A percentile compares a stretch with the other conserved stretches of the same genome.
Evolutionary conservation across 64 coral and sea anemone genomes (phyloP).

Genomic region (Astreopora myriophthalma): DNA sequence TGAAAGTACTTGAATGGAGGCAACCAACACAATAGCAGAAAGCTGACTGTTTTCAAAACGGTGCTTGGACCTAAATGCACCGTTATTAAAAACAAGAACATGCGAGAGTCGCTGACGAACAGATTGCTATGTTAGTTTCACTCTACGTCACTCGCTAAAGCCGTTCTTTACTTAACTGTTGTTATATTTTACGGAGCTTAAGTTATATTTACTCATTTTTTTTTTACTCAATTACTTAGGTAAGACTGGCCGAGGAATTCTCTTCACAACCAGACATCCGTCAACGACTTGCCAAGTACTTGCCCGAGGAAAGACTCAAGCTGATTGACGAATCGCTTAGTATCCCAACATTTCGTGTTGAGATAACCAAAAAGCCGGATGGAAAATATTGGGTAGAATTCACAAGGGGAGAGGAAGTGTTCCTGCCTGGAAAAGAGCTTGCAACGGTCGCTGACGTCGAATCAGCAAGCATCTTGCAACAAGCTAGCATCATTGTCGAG

Average conservation of each 20-base stretch:
- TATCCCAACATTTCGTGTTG: constrained; percentile 67
- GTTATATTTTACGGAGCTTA: no score
- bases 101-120: no score
- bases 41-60: no score
- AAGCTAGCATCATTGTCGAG: constrained; percentile 42
- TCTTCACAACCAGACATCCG: constrained; percentile 55
- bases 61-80: no score
- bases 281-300: constrained; percentile 35
- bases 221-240: background rate
- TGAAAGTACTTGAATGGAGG: no score
- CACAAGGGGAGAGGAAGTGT: background rate
- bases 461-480: constrained; percentile 24
- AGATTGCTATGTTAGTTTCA: no score
- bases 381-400: constrained; percentile 58
- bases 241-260: constrained; percentile 61
- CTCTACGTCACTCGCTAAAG: no score
- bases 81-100: no score
- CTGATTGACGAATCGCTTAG: constrained; percentile 25
- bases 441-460: background rate
- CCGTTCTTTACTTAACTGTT: no score
- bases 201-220: no score
- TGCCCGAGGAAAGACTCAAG: constrained; percentile 40
- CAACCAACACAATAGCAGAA: no score
- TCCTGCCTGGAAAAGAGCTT: background rate
- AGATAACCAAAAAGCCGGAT: constrained; percentile 36